Evolutionary conservation across 2,113 vertebrate genomes (phyloP).

Genomic region (Vulpes ferrilata): DNA sequence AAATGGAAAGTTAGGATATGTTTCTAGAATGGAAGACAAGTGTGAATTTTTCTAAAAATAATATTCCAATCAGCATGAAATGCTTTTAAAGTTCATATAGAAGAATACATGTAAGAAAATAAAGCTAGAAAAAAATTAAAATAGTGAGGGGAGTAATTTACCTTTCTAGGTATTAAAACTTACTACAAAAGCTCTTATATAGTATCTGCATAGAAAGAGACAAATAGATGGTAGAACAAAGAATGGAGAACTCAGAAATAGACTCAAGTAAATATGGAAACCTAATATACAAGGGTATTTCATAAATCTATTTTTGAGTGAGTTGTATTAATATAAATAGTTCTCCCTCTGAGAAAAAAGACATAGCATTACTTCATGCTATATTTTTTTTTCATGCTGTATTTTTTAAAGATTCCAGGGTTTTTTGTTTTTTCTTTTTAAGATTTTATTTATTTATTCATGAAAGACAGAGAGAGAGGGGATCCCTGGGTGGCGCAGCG

Average conservation of each 20-base stretch:
- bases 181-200: not conserved
- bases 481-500: no score
- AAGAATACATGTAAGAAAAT: conserved; percentile 53
- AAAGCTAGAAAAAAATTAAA: conserved; percentile 49
- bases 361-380: not conserved
- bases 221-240: conserved; percentile 1
- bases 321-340: not conserved
- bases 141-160: not conserved
- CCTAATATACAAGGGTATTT: not conserved
- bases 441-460: no score
- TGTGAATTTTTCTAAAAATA: conserved; percentile 57
- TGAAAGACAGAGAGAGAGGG: no score
- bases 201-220: conserved; percentile 7
- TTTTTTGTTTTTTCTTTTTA: no score
- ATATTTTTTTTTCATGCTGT: not conserved
- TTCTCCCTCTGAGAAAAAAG: not conserved
- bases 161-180: conserved; percentile 61
- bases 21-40: conserved; percentile 59
- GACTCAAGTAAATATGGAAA: conserved; percentile 28
- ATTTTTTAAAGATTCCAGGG: not conserved
- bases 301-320: conserved; percentile 2
- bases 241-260: conserved; percentile 24
- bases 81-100: conserved; percentile 54
- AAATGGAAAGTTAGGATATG: conserved; percentile 45
- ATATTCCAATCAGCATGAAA: conserved; percentile 22